Conservation (phyloP, 2,888 invertebrate genomes). For the Cheilosia impressa region DNA sequence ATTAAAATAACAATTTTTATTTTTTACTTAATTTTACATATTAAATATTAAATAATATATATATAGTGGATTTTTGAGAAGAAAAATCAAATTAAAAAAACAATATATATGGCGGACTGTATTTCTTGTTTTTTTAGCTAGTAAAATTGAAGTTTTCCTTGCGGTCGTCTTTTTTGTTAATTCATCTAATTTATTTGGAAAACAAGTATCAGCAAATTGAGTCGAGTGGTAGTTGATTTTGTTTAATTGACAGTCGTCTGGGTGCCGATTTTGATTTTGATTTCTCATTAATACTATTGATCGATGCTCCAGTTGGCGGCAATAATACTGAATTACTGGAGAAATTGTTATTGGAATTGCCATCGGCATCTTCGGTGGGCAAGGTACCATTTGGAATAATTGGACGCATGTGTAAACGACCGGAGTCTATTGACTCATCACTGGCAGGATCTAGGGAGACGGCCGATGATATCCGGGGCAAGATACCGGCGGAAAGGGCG, state of each 20-base stretch:
- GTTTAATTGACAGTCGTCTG: constrained; percentile 83
- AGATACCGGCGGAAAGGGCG: constrained; percentile 81
- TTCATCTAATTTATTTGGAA: constrained; percentile 55
- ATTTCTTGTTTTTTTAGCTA: constrained; percentile 4
- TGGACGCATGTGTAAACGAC: constrained; percentile 82
- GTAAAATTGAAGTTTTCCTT: constrained; percentile 33
- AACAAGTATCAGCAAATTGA: constrained; percentile 83
- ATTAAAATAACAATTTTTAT: constrained; percentile 54
- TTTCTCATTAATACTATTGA: constrained; percentile 83
- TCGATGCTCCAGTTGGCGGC: constrained; percentile 76
- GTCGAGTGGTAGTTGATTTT: constrained; percentile 83
- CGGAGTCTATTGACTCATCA: constrained; percentile 83
- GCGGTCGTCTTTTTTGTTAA: constrained; percentile 15
- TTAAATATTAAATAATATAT: constrained; percentile 62
- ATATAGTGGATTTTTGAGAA: constrained; percentile 35
- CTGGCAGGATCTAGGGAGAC: constrained; percentile 83
- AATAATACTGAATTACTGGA: constrained; percentile 77
- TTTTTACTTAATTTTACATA: constrained; percentile 42
- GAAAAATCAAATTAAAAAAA: constrained; percentile 47
- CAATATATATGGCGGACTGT: constrained; percentile 44
- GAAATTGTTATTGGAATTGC: constrained; percentile 75
- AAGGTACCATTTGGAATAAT: constrained; percentile 83
- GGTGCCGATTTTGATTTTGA: constrained; percentile 80
- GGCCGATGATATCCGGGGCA: constrained; percentile 82
- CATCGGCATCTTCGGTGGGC: constrained; percentile 78